Conservation (phyloP, 2,888 invertebrate species). For the Elysia crispata region DNA sequence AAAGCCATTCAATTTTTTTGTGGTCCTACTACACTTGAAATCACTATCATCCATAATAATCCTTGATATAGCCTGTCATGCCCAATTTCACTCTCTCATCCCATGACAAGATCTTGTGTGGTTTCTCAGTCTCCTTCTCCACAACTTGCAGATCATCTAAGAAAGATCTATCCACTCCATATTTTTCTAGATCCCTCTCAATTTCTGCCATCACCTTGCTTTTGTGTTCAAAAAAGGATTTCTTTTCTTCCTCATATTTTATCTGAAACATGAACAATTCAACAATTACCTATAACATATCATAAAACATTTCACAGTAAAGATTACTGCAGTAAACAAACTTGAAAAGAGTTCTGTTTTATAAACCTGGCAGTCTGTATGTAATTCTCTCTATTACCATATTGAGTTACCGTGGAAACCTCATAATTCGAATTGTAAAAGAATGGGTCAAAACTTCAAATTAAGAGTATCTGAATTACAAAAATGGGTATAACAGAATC, state of each 20-base stretch:
- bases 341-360: neutral
- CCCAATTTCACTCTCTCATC: slow-evolving; percentile 1
- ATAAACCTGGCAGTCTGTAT: neutral
- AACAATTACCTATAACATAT: no score
- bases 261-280: slow-evolving; percentile 79
- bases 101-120: slow-evolving; percentile 13
- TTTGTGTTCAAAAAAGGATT: slow-evolving; percentile 86
- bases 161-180: slow-evolving; percentile 54
- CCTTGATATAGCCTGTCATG: neutral
- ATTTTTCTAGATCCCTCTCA: slow-evolving; percentile 58
- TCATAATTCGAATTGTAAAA: no score
- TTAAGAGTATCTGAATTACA: no score
- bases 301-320: no score
- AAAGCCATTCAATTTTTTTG: no score
- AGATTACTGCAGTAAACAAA: no score
- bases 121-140: slow-evolving; percentile 1
- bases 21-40: neutral
- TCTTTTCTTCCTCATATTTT: slow-evolving; percentile 85
- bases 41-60: slow-evolving; percentile 22
- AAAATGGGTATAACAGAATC: no score
- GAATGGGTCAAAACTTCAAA: no score
- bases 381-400: no score
- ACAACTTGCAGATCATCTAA: slow-evolving; percentile 39
- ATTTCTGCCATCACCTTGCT: slow-evolving; percentile 82
- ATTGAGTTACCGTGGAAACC: no score